Conservation (phyloP, 64 coral and sea anemone genomes). For the Actinia tenebrosa region DNA sequence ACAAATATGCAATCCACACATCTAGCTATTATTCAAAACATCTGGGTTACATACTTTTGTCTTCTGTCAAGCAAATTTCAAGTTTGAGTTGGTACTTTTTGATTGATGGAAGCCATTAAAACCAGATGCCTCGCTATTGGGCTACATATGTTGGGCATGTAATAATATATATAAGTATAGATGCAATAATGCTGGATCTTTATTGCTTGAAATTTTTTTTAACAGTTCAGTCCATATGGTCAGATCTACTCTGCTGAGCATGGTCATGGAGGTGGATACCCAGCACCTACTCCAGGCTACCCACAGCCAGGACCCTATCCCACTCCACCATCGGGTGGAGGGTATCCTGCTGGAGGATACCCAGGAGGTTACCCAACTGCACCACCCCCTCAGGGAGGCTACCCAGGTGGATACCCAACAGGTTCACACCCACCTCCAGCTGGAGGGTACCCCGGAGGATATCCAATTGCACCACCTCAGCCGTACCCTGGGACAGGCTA, state of each 20-base stretch:
- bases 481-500: too few species aligned
- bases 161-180: too few species aligned
- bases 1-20: too few species aligned
- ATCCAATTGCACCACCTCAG: neutral
- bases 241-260: slow-evolving; percentile 50
- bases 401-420: neutral
- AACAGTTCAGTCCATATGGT: slow-evolving; percentile 67
- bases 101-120: too few species aligned
- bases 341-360: neutral
- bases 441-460: neutral
- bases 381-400: neutral
- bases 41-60: too few species aligned
- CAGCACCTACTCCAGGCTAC: slow-evolving; percentile 17
- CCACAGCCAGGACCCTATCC: slow-evolving; percentile 8
- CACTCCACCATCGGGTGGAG: neutral
- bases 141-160: too few species aligned
- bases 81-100: too few species aligned
- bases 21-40: too few species aligned
- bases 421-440: neutral
- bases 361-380: neutral
- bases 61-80: too few species aligned
- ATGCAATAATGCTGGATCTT: too few species aligned
- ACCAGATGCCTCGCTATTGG: too few species aligned
- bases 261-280: slow-evolving; percentile 17
- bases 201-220: neutral